Percentiles rank a stretch among this genome's conserved stretches.
phyloP scores from a whole-genome alignment of 2,113 vertebrate species.

The Aptenodytes forsteri region DNA sequence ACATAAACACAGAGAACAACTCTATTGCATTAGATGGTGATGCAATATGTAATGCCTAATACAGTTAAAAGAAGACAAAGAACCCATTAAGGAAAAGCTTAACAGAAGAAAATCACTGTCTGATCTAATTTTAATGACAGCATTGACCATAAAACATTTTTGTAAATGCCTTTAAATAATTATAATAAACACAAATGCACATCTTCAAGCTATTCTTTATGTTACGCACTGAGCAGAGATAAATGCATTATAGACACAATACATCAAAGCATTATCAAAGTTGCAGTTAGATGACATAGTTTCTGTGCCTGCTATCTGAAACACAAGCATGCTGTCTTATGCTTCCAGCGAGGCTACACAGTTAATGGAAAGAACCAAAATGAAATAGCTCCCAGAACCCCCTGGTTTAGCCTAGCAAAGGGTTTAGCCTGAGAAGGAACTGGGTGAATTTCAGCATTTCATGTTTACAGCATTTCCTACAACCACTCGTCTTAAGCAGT shows the following conservation, averaged over 20 bases:
- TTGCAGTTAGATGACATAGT: not conserved
- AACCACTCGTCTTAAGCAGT: conserved; percentile 80
- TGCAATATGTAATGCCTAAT: conserved; percentile 30
- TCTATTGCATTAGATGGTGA: conserved; percentile 18
- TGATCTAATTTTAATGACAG: conserved; percentile 44
- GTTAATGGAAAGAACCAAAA: not conserved
- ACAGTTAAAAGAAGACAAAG: conserved; percentile 18
- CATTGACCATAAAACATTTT: not conserved
- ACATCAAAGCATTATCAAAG: conserved; percentile 29
- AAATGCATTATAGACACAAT: conserved; percentile 1
- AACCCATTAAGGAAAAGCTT: conserved; percentile 52
- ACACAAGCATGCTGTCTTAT: not conserved
- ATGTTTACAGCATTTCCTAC: conserved; percentile 85
- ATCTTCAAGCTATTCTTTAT: not conserved
- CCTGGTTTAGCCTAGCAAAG: not conserved
- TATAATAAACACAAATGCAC: not conserved
- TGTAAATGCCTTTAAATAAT: not conserved
- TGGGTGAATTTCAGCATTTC: conserved; percentile 87
- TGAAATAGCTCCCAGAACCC: not conserved
- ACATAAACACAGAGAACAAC: not conserved
- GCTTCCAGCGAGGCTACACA: not conserved
- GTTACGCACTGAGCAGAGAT: not conserved
- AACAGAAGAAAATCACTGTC: conserved; percentile 32
- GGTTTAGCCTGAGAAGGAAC: conserved; percentile 81
- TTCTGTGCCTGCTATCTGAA: not conserved